These are phyloP conservation scores for Bicyclus anynana DNA, from an alignment of 1,140 invertebrate species.

Conservation along the genomic window DNA sequence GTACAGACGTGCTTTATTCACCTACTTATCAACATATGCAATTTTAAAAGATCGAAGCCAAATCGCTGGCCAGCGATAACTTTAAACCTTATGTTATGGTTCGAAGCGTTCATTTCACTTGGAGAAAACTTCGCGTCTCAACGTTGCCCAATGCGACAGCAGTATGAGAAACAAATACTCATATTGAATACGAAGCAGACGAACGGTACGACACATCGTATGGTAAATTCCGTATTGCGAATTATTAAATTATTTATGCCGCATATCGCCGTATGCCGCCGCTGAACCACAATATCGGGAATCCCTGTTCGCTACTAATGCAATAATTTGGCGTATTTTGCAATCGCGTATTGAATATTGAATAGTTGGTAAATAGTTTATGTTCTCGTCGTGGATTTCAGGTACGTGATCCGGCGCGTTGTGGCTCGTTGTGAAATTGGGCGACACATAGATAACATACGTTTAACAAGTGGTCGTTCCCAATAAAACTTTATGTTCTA, in stretches of 20 bases:
- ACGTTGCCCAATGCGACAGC: conserved; percentile 70
- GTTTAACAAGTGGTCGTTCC: conserved; percentile 63
- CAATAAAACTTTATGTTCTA: conserved; percentile 64
- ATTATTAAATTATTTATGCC: conserved; percentile 78
- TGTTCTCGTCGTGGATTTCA: conserved; percentile 72
- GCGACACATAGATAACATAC: conserved; percentile 61
- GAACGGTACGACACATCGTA: conserved; percentile 71
- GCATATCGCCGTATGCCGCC: conserved; percentile 67
- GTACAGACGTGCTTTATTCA: conserved; percentile 76
- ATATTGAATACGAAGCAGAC: conserved; percentile 73
- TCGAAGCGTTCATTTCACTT: conserved; percentile 53
- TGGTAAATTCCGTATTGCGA: conserved; percentile 76
- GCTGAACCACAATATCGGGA: conserved; percentile 75
- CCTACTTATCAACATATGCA: conserved; percentile 73
- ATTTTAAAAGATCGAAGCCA: conserved; percentile 69
- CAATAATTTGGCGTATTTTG: conserved; percentile 77
- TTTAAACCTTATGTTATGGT: conserved; percentile 47
- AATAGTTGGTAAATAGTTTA: conserved; percentile 76
- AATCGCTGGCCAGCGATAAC: conserved; percentile 28
- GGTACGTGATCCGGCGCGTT: conserved; percentile 66
- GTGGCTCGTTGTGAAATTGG: conserved; percentile 61
- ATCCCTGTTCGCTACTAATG: conserved; percentile 74
- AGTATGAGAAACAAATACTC: conserved; percentile 76
- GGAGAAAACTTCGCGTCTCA: conserved; percentile 45
- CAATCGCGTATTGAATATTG: conserved; percentile 76